Evolutionary conservation across 1,140 invertebrate genomes (phyloP).

Genomic region (Ceratoteleas bidentatus): DNA sequence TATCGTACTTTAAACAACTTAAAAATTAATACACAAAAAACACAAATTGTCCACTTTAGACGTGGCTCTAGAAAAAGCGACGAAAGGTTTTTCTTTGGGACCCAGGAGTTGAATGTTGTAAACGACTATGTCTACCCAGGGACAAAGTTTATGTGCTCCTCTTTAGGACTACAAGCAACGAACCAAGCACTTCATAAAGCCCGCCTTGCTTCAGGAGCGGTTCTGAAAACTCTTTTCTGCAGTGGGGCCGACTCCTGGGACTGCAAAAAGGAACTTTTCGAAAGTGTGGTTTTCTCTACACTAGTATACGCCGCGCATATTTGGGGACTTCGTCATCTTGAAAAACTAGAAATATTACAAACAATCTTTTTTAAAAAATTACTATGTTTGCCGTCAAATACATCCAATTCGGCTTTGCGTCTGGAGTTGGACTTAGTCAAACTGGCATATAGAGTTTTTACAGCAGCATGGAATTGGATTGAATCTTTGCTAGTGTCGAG

Average conservation of each 20-base stretch:
- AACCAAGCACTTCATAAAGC: constrained; percentile 4
- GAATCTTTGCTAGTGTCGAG: not conserved
- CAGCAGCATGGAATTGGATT: constrained; percentile 1
- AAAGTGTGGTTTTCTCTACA: not conserved
- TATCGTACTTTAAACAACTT: not conserved
- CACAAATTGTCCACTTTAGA: not conserved
- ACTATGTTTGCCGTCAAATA: not conserved
- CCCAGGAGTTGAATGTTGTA: not conserved
- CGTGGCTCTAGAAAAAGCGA: not conserved
- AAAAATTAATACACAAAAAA: not conserved
- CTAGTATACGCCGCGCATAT: constrained; percentile 7
- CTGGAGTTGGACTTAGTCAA: not conserved
- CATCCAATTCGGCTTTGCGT: constrained; percentile 1
- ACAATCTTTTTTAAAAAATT: constrained; percentile 14
- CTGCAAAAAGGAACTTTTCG: constrained; percentile 8
- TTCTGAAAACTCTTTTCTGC: not conserved
- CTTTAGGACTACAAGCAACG: not conserved
- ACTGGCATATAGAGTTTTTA: constrained; percentile 1
- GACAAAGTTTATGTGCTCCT: not conserved
- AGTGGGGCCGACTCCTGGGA: constrained; percentile 12
- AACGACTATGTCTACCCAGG: not conserved
- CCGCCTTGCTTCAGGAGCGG: not conserved
- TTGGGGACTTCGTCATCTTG: constrained; percentile 7
- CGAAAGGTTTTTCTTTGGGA: not conserved
- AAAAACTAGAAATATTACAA: constrained; percentile 2